A percentile compares a stretch with the other conserved stretches of the same genome.
These are phyloP conservation scores for Hydrocynus forskahlii DNA, from an alignment of 2,797 vertebrate genomes.

Conservation along the genomic window DNA sequence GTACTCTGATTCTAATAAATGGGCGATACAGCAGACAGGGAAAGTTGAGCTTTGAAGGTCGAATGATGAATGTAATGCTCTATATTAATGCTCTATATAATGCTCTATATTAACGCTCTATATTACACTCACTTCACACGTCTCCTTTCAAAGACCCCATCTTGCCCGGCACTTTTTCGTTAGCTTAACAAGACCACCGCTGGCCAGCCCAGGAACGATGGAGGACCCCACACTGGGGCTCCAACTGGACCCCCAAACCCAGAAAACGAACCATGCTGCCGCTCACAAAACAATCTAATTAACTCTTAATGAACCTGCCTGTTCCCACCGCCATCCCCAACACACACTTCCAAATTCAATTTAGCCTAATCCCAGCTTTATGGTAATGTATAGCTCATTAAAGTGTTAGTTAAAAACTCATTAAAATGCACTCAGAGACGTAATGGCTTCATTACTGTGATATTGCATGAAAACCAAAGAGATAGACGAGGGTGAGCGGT, in stretches of 20 bases:
- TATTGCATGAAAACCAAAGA: slow-evolving; percentile 83
- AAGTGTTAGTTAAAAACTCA: slow-evolving; percentile 96
- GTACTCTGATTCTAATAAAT: no score
- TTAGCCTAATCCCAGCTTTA: slow-evolving; percentile 89
- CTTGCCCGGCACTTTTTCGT: slow-evolving; percentile 67
- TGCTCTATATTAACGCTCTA: not conserved
- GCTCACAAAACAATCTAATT: slow-evolving; percentile 86
- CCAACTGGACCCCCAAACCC: slow-evolving; percentile 67
- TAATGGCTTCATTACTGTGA: slow-evolving; percentile 95
- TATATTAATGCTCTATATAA: not conserved
- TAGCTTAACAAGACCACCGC: slow-evolving; percentile 71
- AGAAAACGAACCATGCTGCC: slow-evolving; percentile 72
- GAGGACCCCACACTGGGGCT: slow-evolving; percentile 68
- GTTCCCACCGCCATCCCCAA: slow-evolving; percentile 67
- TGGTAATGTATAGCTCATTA: slow-evolving; percentile 94
- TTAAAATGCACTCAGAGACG: slow-evolving; percentile 92
- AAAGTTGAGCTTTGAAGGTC: not conserved
- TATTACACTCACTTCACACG: slow-evolving; percentile 8
- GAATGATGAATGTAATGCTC: not conserved
- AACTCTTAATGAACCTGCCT: slow-evolving; percentile 88
- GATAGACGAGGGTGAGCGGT: slow-evolving; percentile 73
- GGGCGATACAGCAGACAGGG: no score
- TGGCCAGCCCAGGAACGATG: slow-evolving; percentile 72
- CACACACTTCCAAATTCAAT: slow-evolving; percentile 82
- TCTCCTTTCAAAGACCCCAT: slow-evolving; percentile 65